Conservation (phyloP, 2,888 invertebrate genomes). For the Drosophila neotestacea region DNA sequence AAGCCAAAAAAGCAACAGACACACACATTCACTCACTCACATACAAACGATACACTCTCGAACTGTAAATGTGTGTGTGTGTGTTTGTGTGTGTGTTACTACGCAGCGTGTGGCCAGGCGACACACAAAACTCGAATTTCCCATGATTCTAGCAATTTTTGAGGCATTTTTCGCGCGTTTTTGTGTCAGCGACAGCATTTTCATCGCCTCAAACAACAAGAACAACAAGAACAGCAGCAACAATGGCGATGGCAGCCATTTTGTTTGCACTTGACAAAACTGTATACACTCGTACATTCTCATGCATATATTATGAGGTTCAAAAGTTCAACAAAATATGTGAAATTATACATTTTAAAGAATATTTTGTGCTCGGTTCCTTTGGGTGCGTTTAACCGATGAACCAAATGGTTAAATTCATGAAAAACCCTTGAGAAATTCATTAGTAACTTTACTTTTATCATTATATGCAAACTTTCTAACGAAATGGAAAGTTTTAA, state of each 20-base stretch:
- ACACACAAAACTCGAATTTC: constrained; percentile 46
- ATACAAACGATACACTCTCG: background rate
- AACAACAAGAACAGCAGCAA: constrained; percentile 18
- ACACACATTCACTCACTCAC: background rate
- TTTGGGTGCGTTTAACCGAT: constrained; percentile 9
- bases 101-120: constrained; percentile 27
- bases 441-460: constrained; percentile 30
- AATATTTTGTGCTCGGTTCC: constrained; percentile 9
- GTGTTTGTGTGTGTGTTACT: constrained; percentile 11
- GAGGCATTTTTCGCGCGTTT: constrained; percentile 54
- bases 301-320: constrained; percentile 35
- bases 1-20: constrained; percentile 37
- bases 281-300: constrained; percentile 27
- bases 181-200: constrained; percentile 61
- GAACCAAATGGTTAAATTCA: constrained; percentile 12
- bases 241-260: constrained; percentile 60
- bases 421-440: constrained; percentile 24
- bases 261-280: constrained; percentile 73
- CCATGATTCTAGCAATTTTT: constrained; percentile 52
- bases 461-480: constrained; percentile 6
- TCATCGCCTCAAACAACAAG: constrained; percentile 23
- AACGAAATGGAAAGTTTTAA: constrained; percentile 7
- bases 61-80: constrained; percentile 16
- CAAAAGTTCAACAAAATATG: constrained; percentile 22
- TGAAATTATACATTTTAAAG: constrained; percentile 16